Evolutionary conservation across 2,113 vertebrate genomes (phyloP).

Genomic region (Mobula hypostoma): DNA sequence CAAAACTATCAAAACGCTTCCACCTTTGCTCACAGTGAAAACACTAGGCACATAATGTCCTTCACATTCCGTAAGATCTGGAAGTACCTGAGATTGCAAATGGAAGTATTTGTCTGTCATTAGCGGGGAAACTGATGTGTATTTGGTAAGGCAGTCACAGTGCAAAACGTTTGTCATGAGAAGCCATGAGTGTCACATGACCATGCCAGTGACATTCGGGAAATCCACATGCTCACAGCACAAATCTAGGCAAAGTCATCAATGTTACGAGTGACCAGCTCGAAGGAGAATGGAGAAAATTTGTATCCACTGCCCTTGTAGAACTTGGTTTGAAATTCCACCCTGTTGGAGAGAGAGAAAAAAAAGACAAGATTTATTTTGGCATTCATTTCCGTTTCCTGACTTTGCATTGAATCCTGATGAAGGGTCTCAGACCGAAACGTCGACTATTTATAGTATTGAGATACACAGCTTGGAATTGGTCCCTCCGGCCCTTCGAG

Average conservation of each 20-base stretch:
- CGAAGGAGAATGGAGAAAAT: slow-evolving; percentile 85
- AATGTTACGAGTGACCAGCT: slow-evolving; percentile 73
- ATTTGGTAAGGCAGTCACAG: slow-evolving; percentile 27
- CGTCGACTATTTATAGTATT: too few relatives aligned
- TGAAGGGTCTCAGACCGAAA: too few relatives aligned
- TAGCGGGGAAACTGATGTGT: not conserved
- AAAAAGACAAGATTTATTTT: not conserved
- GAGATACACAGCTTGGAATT: too few relatives aligned
- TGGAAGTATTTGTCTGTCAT: not conserved
- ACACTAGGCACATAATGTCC: not conserved
- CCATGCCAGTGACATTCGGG: not conserved
- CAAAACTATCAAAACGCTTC: not conserved
- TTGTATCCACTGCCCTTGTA: slow-evolving; percentile 83
- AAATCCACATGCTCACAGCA: not conserved
- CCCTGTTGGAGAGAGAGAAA: slow-evolving; percentile 61
- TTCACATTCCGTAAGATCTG: not conserved
- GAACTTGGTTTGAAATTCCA: slow-evolving; percentile 98
- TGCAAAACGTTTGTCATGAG: not conserved
- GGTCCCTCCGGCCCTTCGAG: too few relatives aligned
- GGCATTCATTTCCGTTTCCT: not conserved
- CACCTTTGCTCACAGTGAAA: not conserved
- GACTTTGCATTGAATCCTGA: too few relatives aligned
- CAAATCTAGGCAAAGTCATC: slow-evolving; percentile 45
- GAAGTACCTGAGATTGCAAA: slow-evolving; percentile 28
- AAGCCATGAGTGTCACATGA: slow-evolving; percentile 30